phyloP scores from a whole-genome alignment of 2,888 invertebrate genomes.

The Cataglyphis cursor region DNA sequence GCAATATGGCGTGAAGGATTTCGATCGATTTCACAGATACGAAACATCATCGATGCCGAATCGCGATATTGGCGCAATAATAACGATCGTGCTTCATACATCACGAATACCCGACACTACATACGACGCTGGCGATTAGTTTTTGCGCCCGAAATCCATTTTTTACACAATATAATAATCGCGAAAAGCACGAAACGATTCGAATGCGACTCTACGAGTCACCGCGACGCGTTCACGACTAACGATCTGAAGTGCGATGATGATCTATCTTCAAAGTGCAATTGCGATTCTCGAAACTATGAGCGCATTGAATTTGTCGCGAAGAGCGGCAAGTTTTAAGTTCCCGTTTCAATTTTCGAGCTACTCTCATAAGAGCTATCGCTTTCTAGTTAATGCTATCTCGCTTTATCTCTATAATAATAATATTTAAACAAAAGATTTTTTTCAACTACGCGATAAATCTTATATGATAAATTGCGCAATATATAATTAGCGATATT shows the following conservation, averaged over 20 bases:
- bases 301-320: neutral
- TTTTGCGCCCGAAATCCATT: neutral
- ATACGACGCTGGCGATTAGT: neutral
- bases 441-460: neutral
- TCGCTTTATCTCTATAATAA: neutral
- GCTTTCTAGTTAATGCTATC: neutral
- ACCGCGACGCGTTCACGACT: neutral
- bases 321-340: neutral
- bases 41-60: neutral
- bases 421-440: constrained; percentile 6
- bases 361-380: neutral
- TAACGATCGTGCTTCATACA: neutral
- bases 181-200: neutral
- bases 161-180: neutral
- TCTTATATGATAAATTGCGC: neutral
- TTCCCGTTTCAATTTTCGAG: neutral
- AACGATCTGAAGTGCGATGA: neutral
- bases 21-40: neutral
- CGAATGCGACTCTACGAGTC: neutral
- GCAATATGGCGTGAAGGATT: neutral
- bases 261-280: neutral
- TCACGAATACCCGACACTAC: neutral
- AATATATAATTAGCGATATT: neutral
- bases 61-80: neutral
- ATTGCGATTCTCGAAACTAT: neutral